A percentile compares a stretch with the other conserved stretches of the same genome.
These are phyloP conservation scores for Vanessa atalanta DNA, from an alignment of 1,140 invertebrate genomes.

Conservation along the genomic window DNA sequence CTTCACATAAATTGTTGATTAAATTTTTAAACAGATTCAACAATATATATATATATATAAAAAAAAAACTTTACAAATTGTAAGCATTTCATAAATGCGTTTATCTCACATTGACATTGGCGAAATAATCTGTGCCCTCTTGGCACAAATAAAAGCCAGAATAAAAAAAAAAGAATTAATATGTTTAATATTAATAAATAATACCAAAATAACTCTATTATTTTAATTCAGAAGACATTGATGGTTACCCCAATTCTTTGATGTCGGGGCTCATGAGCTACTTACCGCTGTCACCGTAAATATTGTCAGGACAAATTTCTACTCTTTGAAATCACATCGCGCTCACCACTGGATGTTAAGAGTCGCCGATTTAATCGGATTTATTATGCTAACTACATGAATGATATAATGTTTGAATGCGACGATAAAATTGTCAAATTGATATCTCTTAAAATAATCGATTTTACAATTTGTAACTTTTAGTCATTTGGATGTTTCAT, in stretches of 20 bases:
- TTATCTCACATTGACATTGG: no score
- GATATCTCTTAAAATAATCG: slow-evolving; percentile 29
- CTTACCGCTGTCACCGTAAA: slow-evolving; percentile 59
- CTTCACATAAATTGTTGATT: no score
- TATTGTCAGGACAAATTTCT: slow-evolving; percentile 75
- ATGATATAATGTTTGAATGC: slow-evolving; percentile 46
- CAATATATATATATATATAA: no score
- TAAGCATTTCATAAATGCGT: no score
- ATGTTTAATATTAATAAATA: no score
- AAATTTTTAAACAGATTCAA: no score
- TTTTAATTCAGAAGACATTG: neutral
- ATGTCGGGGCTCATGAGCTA: slow-evolving; percentile 55
- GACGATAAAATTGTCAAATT: slow-evolving; percentile 43
- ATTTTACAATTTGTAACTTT: neutral
- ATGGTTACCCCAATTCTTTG: slow-evolving; percentile 54
- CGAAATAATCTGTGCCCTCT: no score
- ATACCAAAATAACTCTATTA: neutral
- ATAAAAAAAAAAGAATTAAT: no score
- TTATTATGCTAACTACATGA: slow-evolving; percentile 53
- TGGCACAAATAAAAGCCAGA: no score
- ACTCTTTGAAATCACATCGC: slow-evolving; percentile 69
- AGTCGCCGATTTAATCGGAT: slow-evolving; percentile 62
- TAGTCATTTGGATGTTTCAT: neutral
- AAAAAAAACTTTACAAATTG: no score
- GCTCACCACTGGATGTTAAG: slow-evolving; percentile 18